Conservation (phyloP, 1,140 invertebrate species). For the Himalopsyche phryganea region DNA sequence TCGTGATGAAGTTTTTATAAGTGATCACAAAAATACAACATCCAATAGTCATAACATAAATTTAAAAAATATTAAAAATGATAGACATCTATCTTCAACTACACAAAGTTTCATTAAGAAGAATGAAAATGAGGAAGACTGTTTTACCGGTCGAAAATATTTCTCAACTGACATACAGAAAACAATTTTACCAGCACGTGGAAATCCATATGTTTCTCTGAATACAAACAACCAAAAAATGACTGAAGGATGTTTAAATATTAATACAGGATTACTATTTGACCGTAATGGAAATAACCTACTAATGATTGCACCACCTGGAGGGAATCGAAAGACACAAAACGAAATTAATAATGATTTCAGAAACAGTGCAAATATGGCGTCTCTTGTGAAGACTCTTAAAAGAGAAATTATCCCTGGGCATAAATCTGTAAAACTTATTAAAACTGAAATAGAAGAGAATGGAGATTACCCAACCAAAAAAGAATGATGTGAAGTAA, state of each 20-base stretch:
- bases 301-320: conserved; percentile 59
- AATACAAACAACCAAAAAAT: conserved; percentile 11
- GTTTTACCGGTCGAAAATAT: conserved; percentile 10
- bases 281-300: conserved; percentile 64
- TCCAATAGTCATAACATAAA: conserved; percentile 12
- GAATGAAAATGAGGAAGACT: conserved; percentile 10
- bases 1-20: conserved; percentile 36
- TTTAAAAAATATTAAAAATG: conserved; percentile 1
- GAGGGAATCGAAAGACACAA: conserved; percentile 31
- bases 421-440: conserved; percentile 18
- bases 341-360: conserved; percentile 23
- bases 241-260: conserved; percentile 15
- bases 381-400: conserved; percentile 3
- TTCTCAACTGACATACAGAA: conserved; percentile 7
- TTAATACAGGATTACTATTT: conserved; percentile 38
- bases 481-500: conserved; percentile 11
- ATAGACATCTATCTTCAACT: not conserved
- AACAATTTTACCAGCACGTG: conserved; percentile 10
- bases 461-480: conserved; percentile 7
- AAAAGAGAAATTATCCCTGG: conserved; percentile 20
- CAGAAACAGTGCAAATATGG: conserved; percentile 13
- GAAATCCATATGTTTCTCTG: conserved; percentile 3
- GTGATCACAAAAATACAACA: conserved; percentile 16
- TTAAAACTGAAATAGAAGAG: conserved; percentile 30
- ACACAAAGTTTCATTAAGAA: conserved; percentile 1